Evolutionary conservation across 2,888 invertebrate species (phyloP), one percentile per base, ranked within the genome.

Genomic region (Helleia helle): DNA sequence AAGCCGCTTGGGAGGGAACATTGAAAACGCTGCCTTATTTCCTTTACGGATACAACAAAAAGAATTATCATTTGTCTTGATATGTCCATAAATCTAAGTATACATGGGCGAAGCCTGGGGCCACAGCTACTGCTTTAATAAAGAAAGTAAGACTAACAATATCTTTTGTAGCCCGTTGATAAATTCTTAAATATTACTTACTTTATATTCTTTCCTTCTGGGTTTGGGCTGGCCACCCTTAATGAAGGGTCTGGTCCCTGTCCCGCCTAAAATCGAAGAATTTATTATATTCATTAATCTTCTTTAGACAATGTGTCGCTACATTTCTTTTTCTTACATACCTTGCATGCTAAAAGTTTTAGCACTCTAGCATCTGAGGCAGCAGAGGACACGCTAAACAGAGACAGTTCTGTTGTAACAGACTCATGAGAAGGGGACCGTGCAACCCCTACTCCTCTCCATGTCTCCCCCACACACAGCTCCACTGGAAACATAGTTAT

Each of bases 401-500:
- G 77, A 0, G 93, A 93, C 39, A 94, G 77, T 70, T 94, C 93
- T 0, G 93, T 94, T 8, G 93, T 93, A 54, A 94, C 92, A 11
- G 93, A 93, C 74, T 94, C 94, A 73, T 93, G 93, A 11, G 93
- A 93, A 3, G 93, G 93, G 1, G 93, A 93, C 38, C 93, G 87
- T 0, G 80, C 80, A 41, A 81, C 81, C 9, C 74, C 65, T 0
- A 63, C 65, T 1, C 69, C 68, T 12, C 75, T 59, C 76, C 79
- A 79, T 15, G 65, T 45, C 58, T 83, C 81, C 2, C 70, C 65
- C 39, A 69, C 59, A 41, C 72, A 76, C 68, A 79, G 67, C 45
- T 91, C 88, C 59, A 89, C 55, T 54, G 42, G 8, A 34, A 25
- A 7, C 6, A 28, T n/a, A 28, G 6, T 12, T 15, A n/a, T n/a